Evolutionary conservation across 2,797 vertebrate genomes (phyloP).

Genomic region (Coregonus ussuriensis): DNA sequence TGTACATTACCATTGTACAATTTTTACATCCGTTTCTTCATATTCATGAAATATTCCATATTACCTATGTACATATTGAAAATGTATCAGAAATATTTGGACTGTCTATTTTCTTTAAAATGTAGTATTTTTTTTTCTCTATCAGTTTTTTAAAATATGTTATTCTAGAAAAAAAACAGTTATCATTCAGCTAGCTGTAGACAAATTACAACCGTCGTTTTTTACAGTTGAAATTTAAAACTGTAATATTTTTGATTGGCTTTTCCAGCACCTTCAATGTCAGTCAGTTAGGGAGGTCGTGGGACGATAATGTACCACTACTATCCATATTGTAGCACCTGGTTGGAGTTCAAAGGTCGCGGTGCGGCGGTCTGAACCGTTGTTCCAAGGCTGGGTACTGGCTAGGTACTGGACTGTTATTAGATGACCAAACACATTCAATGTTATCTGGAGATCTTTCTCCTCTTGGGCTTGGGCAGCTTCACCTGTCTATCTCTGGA

Average conservation of each 20-base stretch:
- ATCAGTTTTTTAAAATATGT: slow-evolving; percentile 74
- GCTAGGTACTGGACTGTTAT: slow-evolving; percentile 22
- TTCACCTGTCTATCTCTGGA: slow-evolving; percentile 94
- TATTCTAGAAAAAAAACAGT: slow-evolving; percentile 92
- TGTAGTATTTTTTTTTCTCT: slow-evolving; percentile 66
- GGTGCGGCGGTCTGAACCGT: slow-evolving; percentile 54
- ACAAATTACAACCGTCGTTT: slow-evolving; percentile 79
- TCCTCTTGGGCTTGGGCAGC: slow-evolving; percentile 97
- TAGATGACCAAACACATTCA: slow-evolving; percentile 78
- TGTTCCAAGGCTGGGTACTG: slow-evolving; percentile 71
- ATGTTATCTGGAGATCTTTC: slow-evolving; percentile 99
- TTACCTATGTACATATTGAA: slow-evolving; percentile 99
- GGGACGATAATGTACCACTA: slow-evolving; percentile 76
- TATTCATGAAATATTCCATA: slow-evolving; percentile 92
- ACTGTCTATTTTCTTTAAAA: slow-evolving; percentile 87
- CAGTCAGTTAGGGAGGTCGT: slow-evolving; percentile 70
- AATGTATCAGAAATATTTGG: slow-evolving; percentile 99
- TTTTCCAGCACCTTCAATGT: slow-evolving; percentile 81
- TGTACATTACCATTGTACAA: slow-evolving; percentile 98
- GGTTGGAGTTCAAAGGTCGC: slow-evolving; percentile 65
- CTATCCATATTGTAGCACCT: slow-evolving; percentile 81
- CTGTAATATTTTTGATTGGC: slow-evolving; percentile 79
- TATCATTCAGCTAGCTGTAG: slow-evolving; percentile 89
- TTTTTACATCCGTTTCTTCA: slow-evolving; percentile 95
- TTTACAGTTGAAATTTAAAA: slow-evolving; percentile 54